Evolutionary conservation across 1,140 invertebrate genomes (phyloP).

Genomic region (Caenorhabditis latens): DNA sequence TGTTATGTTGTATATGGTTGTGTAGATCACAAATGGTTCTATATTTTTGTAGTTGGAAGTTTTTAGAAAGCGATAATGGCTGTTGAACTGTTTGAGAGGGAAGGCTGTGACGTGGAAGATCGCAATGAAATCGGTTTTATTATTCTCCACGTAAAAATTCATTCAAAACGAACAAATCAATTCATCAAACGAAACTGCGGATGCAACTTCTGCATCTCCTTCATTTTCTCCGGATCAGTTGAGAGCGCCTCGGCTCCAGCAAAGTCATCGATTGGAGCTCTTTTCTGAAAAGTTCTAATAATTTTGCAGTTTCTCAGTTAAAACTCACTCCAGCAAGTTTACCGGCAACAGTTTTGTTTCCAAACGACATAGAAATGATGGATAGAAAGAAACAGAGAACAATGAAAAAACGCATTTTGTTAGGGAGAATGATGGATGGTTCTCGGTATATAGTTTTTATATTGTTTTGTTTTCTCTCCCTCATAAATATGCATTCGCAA

Average conservation of each 20-base stretch:
- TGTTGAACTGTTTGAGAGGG: no score
- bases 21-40: no score
- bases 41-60: no score
- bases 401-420: conserved; percentile 41
- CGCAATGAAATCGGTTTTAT: no score
- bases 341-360: background rate
- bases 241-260: conserved; percentile 14
- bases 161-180: conserved; percentile 5
- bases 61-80: no score
- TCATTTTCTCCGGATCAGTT: conserved; percentile 22
- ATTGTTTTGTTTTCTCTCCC: background rate
- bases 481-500: conserved; percentile 8
- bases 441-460: background rate
- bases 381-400: background rate
- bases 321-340: background rate
- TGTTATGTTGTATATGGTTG: no score
- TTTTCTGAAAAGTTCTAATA: background rate
- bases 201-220: conserved; percentile 9
- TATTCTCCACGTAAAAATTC: background rate
- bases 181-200: conserved; percentile 38
- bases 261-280: background rate
- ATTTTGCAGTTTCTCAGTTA: background rate
- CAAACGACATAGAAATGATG: background rate
- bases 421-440: background rate
- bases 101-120: no score